phyloP scores from a whole-genome alignment of 2,797 vertebrate genomes.

The Acanthopagrus latus region DNA sequence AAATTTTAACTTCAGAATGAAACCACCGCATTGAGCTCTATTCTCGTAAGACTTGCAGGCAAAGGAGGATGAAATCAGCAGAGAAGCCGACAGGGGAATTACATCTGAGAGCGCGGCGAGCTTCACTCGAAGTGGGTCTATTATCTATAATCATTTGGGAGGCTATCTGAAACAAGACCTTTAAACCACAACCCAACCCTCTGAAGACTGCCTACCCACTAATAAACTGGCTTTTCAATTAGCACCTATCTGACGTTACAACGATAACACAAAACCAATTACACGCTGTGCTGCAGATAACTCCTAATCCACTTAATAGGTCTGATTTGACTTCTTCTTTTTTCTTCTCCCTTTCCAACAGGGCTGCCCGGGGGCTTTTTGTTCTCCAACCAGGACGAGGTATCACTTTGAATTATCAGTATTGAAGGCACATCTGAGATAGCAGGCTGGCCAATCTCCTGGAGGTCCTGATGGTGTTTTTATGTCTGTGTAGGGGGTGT shows the following conservation, averaged over 20 bases:
- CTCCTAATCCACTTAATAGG: conserved; percentile 80
- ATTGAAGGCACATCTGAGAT: conserved; percentile 55
- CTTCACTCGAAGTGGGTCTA: conserved; percentile 39
- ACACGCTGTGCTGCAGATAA: conserved; percentile 78
- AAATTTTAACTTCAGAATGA: conserved; percentile 55
- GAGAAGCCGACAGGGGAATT: conserved; percentile 44
- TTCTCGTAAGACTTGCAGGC: conserved; percentile 38
- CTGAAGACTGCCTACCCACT: conserved; percentile 63
- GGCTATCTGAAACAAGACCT: conserved; percentile 74
- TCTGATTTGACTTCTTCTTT: conserved; percentile 71
- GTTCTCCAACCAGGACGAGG: conserved; percentile 60
- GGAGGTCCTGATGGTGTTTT: conserved; percentile 51
- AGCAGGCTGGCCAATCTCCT: conserved; percentile 45
- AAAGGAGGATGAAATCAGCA: conserved; percentile 53
- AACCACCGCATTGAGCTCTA: conserved; percentile 30
- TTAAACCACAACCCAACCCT: conserved; percentile 69
- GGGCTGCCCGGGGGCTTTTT: conserved; percentile 46
- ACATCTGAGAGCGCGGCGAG: conserved; percentile 39
- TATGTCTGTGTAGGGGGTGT: conserved; percentile 43
- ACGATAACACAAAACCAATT: conserved; percentile 84
- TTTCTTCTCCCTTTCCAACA: conserved; percentile 46
- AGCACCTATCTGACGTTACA: conserved; percentile 76
- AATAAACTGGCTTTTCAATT: conserved; percentile 83
- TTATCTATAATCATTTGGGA: conserved; percentile 76
- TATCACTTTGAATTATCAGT: conserved; percentile 73